phyloP scores from a whole-genome alignment of 2,888 invertebrate genomes.

The Noctua fimbriata region DNA sequence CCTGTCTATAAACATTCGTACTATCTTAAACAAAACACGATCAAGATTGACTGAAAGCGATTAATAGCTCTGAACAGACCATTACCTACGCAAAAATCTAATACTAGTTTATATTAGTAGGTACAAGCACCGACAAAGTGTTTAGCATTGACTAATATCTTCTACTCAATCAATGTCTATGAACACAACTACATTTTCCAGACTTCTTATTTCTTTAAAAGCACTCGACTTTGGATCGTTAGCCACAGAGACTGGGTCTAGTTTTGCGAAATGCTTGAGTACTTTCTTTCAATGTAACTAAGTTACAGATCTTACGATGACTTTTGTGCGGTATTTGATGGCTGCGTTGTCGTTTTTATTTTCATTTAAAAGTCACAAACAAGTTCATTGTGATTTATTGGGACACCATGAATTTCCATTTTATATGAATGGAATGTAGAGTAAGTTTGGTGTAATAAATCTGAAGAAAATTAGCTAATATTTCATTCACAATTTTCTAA shows the following conservation, averaged over 20 bases:
- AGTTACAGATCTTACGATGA: slow-evolving; percentile 44
- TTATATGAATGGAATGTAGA: slow-evolving; percentile 13
- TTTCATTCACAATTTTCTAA: slow-evolving; percentile 16
- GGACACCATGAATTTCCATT: slow-evolving; percentile 6
- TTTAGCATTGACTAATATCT: slow-evolving; percentile 51
- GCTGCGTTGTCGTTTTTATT: slow-evolving; percentile 37
- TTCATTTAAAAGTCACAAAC: slow-evolving; percentile 35
- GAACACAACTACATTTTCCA: slow-evolving; percentile 56
- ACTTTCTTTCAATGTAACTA: slow-evolving; percentile 36
- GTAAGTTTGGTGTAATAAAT: slow-evolving; percentile 16
- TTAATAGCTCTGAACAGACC: slow-evolving; percentile 28
- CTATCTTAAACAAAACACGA: slow-evolving; percentile 45
- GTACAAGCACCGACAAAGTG: slow-evolving; percentile 43
- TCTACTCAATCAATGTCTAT: slow-evolving; percentile 57
- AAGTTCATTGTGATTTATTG: slow-evolving; percentile 24
- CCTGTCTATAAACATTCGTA: slow-evolving; percentile 16
- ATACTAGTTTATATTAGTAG: slow-evolving; percentile 14
- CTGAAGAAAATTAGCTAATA: slow-evolving; percentile 9
- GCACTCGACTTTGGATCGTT: slow-evolving; percentile 29
- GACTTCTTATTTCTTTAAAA: slow-evolving; percentile 38
- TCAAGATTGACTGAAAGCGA: slow-evolving; percentile 51
- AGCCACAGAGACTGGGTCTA: neutral
- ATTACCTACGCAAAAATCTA: slow-evolving; percentile 27
- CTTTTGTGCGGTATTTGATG: slow-evolving; percentile 50
- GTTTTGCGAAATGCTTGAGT: slow-evolving; percentile 6